A percentile compares a stretch with the other conserved stretches of the same genome.
These are phyloP conservation scores for Phaethon lepturus DNA, from an alignment of 2,113 vertebrate genomes.

Conservation along the genomic window DNA sequence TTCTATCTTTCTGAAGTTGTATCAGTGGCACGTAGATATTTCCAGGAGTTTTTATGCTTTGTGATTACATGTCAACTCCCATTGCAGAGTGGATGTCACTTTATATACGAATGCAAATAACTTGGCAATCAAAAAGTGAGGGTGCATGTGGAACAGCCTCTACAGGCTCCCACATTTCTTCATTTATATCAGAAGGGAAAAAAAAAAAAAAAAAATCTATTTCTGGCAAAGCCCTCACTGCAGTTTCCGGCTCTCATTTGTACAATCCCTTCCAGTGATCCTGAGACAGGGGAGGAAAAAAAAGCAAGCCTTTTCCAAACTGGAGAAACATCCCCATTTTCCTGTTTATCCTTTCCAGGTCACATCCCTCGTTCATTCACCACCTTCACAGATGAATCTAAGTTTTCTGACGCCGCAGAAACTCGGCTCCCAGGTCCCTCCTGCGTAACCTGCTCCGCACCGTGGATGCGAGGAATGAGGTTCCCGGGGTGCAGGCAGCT, in stretches of 20 bases:
- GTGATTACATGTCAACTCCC: constrained; percentile 56
- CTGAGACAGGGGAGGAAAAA: not conserved
- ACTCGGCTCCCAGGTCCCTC: not conserved
- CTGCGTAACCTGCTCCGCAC: constrained; percentile 35
- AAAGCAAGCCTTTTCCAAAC: constrained; percentile 25
- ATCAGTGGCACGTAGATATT: not conserved
- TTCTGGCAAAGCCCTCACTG: constrained; percentile 59
- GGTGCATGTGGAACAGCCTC: constrained; percentile 51
- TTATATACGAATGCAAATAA: constrained; percentile 41
- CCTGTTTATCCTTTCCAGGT: constrained; percentile 47
- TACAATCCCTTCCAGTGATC: constrained; percentile 59
- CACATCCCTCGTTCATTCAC: not conserved
- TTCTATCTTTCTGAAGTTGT: not conserved
- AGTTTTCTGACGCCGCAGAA: constrained; percentile 30
- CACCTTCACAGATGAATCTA: constrained; percentile 26
- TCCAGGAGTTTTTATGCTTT: constrained; percentile 59
- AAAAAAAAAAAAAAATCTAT: not conserved
- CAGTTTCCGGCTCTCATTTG: constrained; percentile 62
- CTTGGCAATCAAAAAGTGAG: constrained; percentile 53
- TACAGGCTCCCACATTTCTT: constrained; percentile 40
- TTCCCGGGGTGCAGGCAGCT: constrained; percentile 47
- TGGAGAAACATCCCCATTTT: constrained; percentile 21
- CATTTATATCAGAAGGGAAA: constrained; percentile 50
- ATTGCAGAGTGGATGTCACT: constrained; percentile 42
- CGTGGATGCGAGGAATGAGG: constrained; percentile 8